These are phyloP conservation scores for Craterocephalus amniculus DNA, from an alignment of 2,797 vertebrate genomes.

Conservation along the genomic window DNA sequence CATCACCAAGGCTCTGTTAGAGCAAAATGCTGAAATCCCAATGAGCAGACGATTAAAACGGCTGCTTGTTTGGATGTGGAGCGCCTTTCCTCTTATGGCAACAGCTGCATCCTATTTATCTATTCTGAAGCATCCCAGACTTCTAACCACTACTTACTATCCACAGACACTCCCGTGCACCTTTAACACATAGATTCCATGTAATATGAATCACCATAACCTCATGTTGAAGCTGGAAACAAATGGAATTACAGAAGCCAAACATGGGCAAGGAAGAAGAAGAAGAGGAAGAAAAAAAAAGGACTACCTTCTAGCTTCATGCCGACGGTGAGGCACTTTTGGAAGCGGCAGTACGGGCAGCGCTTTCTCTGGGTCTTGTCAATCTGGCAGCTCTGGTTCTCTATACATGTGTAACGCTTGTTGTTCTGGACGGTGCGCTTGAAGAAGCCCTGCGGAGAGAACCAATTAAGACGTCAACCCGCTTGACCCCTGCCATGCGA, in stretches of 20 bases:
- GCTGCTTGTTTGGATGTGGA: slow-evolving; percentile 7
- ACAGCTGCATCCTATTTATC: slow-evolving; percentile 4
- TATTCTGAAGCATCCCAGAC: slow-evolving; percentile 26
- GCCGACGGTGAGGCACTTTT: slow-evolving; percentile 98
- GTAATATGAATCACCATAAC: neutral
- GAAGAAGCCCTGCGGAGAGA: slow-evolving; percentile 94
- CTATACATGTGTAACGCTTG: slow-evolving; percentile 99
- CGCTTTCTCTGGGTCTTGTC: slow-evolving; percentile 99
- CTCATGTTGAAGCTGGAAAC: slow-evolving; percentile 5
- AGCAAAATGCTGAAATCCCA: slow-evolving; percentile 7
- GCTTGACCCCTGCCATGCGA: slow-evolving; percentile 78
- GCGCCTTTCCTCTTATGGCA: slow-evolving; percentile 3
- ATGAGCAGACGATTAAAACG: neutral
- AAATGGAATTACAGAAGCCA: slow-evolving; percentile 9
- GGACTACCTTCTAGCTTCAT: slow-evolving; percentile 98
- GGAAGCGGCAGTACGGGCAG: slow-evolving; percentile 98
- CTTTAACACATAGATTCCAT: slow-evolving; percentile 13
- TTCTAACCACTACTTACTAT: slow-evolving; percentile 16
- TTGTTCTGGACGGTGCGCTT: slow-evolving; percentile 99
- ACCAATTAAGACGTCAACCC: slow-evolving; percentile 84
- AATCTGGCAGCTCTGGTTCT: slow-evolving; percentile 99
- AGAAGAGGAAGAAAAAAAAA: slow-evolving; percentile 27
- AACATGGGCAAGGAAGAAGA: slow-evolving; percentile 15
- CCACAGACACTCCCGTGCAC: neutral
- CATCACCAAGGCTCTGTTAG: neutral